phyloP scores from a whole-genome alignment of 2,888 invertebrate genomes.

The Minunthozetes semirufus region DNA sequence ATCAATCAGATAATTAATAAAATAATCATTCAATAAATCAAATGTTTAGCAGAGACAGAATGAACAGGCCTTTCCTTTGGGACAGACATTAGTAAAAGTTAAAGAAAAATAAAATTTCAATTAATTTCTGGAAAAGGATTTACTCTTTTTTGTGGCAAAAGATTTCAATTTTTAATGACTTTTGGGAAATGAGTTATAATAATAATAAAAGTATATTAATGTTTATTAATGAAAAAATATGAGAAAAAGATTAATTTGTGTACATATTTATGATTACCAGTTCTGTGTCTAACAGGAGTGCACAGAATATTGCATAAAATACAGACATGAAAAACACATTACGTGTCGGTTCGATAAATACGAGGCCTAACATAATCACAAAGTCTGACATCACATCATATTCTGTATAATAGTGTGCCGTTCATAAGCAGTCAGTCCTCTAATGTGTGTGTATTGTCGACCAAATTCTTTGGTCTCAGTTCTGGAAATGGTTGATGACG shows the following conservation, averaged over 20 bases:
- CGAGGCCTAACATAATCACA: constrained; percentile 21
- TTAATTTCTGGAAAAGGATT: too few species aligned
- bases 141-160: not conserved
- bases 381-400: constrained; percentile 18
- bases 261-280: not conserved
- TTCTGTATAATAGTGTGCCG: not conserved
- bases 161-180: not conserved
- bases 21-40: not conserved
- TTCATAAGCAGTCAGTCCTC: not conserved
- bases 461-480: not conserved
- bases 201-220: constrained; percentile 16
- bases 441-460: not conserved
- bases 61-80: too few species aligned
- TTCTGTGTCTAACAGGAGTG: not conserved
- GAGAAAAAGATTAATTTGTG: not conserved
- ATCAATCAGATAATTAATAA: not conserved
- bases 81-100: too few species aligned
- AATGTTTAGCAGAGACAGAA: too few species aligned
- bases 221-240: constrained; percentile 24
- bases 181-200: not conserved
- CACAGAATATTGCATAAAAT: not conserved
- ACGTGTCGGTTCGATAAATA: constrained; percentile 27
- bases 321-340: constrained; percentile 29
- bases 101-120: too few species aligned
- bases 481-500: not conserved